These are phyloP conservation scores for Euphysa ruthae DNA, from an alignment of 30 jellyfish, hydroid and myxozoan genomes.

Conservation along the genomic window DNA sequence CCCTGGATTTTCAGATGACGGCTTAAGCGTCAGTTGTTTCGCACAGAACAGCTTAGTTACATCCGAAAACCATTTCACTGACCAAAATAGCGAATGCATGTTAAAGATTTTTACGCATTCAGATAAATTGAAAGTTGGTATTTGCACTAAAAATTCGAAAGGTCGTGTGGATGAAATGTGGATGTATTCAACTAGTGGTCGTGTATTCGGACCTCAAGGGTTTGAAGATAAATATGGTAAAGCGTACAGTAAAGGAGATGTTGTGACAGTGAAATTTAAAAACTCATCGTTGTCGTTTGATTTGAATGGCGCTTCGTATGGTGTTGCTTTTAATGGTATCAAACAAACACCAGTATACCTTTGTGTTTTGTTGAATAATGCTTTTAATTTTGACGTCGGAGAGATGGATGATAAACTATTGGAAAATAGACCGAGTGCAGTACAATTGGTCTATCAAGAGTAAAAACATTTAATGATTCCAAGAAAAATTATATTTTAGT, in stretches of 20 bases:
- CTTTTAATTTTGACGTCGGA: background rate
- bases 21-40: background rate
- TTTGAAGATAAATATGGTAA: background rate
- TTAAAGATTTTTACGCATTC: background rate
- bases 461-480: no score
- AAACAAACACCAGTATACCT: background rate
- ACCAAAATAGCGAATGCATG: background rate
- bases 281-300: slow-evolving; percentile 11
- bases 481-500: no score
- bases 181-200: slow-evolving; percentile 1
- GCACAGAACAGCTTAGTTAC: background rate
- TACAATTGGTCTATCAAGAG: no score
- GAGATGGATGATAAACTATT: background rate
- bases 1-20: background rate
- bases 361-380: background rate
- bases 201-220: background rate
- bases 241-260: background rate
- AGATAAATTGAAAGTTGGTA: background rate
- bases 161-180: background rate
- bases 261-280: background rate
- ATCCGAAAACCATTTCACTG: background rate
- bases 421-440: slow-evolving; percentile 1
- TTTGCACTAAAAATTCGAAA: background rate
- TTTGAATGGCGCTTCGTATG: slow-evolving; percentile 62
- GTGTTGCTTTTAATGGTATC: slow-evolving; percentile 41